These are phyloP conservation scores for Mesorhabditis sp. DNA, from an alignment of 2,888 invertebrate genomes.

Conservation along the genomic window DNA sequence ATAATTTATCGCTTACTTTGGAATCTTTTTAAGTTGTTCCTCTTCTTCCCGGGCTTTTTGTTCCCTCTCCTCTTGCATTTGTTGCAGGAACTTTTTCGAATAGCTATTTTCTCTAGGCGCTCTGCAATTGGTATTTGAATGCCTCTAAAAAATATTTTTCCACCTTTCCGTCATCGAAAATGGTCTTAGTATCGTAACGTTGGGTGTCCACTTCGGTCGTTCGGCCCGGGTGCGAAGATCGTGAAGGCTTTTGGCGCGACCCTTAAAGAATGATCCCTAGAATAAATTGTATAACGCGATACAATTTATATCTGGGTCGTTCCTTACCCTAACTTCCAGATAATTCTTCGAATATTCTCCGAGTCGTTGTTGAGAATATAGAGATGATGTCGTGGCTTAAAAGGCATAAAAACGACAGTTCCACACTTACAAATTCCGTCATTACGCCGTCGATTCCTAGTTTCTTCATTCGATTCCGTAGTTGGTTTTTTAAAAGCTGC, in stretches of 20 bases:
- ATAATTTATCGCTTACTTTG: constrained; percentile 2
- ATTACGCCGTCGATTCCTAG: too few relatives aligned
- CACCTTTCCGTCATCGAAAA: neutral
- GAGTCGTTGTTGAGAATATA: constrained; percentile 1
- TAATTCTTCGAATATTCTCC: neutral
- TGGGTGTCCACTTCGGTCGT: constrained; percentile 2
- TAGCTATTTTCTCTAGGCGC: constrained; percentile 3
- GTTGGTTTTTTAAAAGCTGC: too few relatives aligned
- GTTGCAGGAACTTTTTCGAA: neutral
- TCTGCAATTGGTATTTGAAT: neutral
- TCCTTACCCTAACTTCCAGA: neutral
- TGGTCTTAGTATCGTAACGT: neutral
- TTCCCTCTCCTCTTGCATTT: neutral
- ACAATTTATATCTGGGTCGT: neutral
- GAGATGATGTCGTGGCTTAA: neutral
- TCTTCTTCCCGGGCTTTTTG: neutral
- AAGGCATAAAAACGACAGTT: neutral
- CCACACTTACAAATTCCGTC: neutral
- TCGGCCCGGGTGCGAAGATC: neutral
- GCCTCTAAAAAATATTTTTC: neutral
- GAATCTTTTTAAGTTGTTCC: neutral
- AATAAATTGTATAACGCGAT: neutral
- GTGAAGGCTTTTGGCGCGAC: neutral
- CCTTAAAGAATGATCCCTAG: neutral
- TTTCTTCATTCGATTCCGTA: too few relatives aligned